These are phyloP conservation scores for Drosophila anomalata DNA, from an alignment of 2,888 invertebrate genomes.

Conservation along the genomic window DNA sequence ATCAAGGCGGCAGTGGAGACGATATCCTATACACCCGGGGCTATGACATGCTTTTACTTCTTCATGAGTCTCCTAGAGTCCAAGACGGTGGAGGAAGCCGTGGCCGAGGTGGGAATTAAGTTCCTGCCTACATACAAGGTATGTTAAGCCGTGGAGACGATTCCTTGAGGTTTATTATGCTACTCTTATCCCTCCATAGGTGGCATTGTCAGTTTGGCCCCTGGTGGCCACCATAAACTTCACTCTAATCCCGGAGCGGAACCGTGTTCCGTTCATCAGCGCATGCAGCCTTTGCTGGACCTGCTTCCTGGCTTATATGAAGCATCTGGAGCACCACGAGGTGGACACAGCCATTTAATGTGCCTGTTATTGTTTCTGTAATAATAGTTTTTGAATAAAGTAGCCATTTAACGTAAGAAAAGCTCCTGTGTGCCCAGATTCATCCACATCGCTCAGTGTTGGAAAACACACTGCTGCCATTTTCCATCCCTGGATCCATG, in stretches of 20 bases:
- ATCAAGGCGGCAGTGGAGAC: slow-evolving; percentile 91
- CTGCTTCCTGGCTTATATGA: slow-evolving; percentile 91
- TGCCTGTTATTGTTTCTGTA: neutral
- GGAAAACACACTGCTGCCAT: neutral
- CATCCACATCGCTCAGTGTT: neutral
- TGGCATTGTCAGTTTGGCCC: slow-evolving; percentile 89
- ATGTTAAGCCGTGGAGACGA: neutral
- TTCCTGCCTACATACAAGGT: slow-evolving; percentile 89
- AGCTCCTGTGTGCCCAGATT: neutral
- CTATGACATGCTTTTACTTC: slow-evolving; percentile 91
- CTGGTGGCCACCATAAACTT: slow-evolving; percentile 90
- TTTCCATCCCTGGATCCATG: neutral
- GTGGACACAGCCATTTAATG: slow-evolving; percentile 61
- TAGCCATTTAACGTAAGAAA: neutral
- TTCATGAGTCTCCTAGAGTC: slow-evolving; percentile 90
- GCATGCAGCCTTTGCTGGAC: slow-evolving; percentile 91
- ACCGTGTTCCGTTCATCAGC: slow-evolving; percentile 90
- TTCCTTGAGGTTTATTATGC: neutral
- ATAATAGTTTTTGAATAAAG: neutral
- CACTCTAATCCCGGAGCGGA: slow-evolving; percentile 88
- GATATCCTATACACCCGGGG: slow-evolving; percentile 90
- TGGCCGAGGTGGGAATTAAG: slow-evolving; percentile 89
- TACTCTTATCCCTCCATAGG: slow-evolving; percentile 84
- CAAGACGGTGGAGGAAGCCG: slow-evolving; percentile 86
- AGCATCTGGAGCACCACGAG: slow-evolving; percentile 86